Conservation (phyloP, 2,797 vertebrate species). For the Lophius americanus region DNA sequence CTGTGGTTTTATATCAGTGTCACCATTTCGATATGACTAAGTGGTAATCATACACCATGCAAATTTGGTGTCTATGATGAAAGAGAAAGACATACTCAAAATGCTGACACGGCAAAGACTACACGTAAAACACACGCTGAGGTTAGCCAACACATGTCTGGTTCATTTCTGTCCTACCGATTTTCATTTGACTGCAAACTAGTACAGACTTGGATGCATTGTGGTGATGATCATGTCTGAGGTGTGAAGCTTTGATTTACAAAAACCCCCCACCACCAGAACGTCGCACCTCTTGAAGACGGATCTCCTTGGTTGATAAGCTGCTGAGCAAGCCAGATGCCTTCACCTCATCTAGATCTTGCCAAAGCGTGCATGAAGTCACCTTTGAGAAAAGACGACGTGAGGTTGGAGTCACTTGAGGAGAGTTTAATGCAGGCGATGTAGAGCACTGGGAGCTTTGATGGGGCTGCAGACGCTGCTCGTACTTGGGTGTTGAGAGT, state of each 20-base stretch:
- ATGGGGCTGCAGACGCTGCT: slow-evolving; percentile 35
- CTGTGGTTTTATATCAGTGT: too few species aligned
- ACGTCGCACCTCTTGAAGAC: slow-evolving; percentile 82
- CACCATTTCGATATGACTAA: too few species aligned
- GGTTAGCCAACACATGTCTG: too few species aligned
- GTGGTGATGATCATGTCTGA: neutral
- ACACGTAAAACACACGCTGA: neutral
- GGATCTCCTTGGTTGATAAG: slow-evolving; percentile 67
- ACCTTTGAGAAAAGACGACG: slow-evolving; percentile 24
- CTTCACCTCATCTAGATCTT: slow-evolving; percentile 82
- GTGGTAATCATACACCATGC: too few species aligned
- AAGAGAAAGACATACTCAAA: neutral
- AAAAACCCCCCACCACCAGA: neutral
- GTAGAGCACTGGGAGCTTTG: accelerated
- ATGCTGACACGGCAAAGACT: neutral
- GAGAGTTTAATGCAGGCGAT: neutral
- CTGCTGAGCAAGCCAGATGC: slow-evolving; percentile 61
- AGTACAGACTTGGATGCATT: too few species aligned
- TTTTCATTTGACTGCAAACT: too few species aligned
- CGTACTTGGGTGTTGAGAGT: slow-evolving; percentile 29
- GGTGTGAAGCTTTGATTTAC: neutral
- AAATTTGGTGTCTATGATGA: too few species aligned
- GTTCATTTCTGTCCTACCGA: too few species aligned
- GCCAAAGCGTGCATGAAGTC: slow-evolving; percentile 77
- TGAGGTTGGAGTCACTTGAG: neutral